These are phyloP conservation scores for Amiota mariae DNA, from an alignment of 2,888 invertebrate genomes.

Conservation along the genomic window DNA sequence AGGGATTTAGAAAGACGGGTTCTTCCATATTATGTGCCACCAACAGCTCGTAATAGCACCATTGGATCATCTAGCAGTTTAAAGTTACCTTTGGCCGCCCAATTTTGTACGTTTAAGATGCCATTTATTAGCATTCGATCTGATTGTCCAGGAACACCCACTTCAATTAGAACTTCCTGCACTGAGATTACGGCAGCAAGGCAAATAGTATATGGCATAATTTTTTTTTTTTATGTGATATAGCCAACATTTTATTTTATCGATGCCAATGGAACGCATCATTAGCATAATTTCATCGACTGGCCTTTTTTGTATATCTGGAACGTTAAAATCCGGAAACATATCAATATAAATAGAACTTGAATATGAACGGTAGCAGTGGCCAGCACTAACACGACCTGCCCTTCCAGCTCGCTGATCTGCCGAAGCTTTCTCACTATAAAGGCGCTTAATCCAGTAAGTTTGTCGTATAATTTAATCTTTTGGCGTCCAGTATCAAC, in stretches of 20 bases:
- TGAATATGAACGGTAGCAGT: slow-evolving; percentile 91
- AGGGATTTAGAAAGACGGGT: slow-evolving; percentile 90
- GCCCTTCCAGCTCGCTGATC: slow-evolving; percentile 95
- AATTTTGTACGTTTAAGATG: slow-evolving; percentile 76
- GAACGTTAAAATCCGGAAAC: slow-evolving; percentile 85
- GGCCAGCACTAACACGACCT: slow-evolving; percentile 91
- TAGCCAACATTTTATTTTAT: slow-evolving; percentile 94
- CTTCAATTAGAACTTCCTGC: slow-evolving; percentile 83
- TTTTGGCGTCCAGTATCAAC: slow-evolving; percentile 91
- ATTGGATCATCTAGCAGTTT: slow-evolving; percentile 90
- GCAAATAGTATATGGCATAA: slow-evolving; percentile 90
- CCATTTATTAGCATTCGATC: slow-evolving; percentile 56
- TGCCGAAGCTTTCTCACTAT: slow-evolving; percentile 92
- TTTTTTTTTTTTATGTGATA: slow-evolving; percentile 88
- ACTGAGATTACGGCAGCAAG: slow-evolving; percentile 95
- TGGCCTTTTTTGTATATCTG: slow-evolving; percentile 93
- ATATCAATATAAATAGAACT: slow-evolving; percentile 94
- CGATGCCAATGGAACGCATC: slow-evolving; percentile 96
- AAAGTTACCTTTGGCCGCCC: slow-evolving; percentile 82
- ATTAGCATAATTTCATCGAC: slow-evolving; percentile 95
- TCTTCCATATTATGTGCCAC: slow-evolving; percentile 92
- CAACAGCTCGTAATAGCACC: slow-evolving; percentile 89
- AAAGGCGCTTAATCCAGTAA: slow-evolving; percentile 93
- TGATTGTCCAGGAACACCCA: slow-evolving; percentile 67
- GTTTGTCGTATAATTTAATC: slow-evolving; percentile 90